These are phyloP conservation scores for Mandrillus leucophaeus DNA, from an alignment of 2,113 vertebrate species.

Conservation along the genomic window DNA sequence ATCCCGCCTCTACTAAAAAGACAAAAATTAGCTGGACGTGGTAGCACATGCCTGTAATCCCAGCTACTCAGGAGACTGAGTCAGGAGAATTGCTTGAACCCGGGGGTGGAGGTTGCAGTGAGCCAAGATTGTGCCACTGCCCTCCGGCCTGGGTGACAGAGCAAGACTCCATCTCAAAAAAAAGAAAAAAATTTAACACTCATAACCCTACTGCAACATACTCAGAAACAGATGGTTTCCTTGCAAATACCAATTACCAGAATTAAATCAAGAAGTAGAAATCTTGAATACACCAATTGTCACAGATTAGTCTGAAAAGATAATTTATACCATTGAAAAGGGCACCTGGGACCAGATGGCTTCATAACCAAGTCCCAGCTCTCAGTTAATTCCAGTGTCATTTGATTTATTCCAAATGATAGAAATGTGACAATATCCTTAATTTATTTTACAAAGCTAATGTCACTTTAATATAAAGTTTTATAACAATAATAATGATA, in stretches of 20 bases:
- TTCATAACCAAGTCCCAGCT: neutral
- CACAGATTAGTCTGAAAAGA: neutral
- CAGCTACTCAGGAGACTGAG: no score
- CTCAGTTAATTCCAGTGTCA: neutral
- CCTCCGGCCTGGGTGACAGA: no score
- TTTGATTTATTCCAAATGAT: neutral
- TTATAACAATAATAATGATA: neutral
- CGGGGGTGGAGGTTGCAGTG: no score
- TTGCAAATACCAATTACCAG: neutral
- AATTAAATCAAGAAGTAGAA: neutral
- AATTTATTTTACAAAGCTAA: constrained; percentile 9
- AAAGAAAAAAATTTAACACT: neutral
- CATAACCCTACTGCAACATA: neutral
- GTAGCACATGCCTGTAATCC: no score
- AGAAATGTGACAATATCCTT: neutral
- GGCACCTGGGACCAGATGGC: neutral
- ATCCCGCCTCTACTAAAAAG: no score
- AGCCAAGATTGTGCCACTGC: no score
- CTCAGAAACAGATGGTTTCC: neutral
- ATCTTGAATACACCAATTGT: neutral
- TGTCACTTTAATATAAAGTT: neutral
- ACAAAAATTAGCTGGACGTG: no score
- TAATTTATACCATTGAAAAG: neutral
- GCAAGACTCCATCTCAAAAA: no score
- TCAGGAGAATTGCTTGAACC: no score